These are phyloP conservation scores for Urocitellus parryii DNA, from an alignment of 2,113 vertebrate species.

Conservation along the genomic window DNA sequence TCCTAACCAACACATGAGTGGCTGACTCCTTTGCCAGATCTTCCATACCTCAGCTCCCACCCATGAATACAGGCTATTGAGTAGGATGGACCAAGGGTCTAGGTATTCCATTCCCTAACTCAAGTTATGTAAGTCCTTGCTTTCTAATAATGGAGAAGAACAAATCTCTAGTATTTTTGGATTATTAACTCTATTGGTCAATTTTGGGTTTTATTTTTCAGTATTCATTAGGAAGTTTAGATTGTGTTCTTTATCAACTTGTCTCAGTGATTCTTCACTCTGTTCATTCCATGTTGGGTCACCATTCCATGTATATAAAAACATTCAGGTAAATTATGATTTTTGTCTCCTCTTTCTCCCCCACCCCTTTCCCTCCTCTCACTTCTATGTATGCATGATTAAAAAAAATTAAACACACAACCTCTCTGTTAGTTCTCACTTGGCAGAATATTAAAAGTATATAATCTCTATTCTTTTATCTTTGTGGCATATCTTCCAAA, in stretches of 20 bases:
- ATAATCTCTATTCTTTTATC: constrained; percentile 1
- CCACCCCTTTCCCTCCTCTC: constrained; percentile 61
- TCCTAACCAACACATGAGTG: not conserved
- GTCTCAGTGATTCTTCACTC: not conserved
- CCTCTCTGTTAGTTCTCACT: constrained; percentile 2
- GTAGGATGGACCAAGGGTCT: not conserved
- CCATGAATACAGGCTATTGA: not conserved
- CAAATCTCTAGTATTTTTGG: not conserved
- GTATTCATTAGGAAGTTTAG: not conserved
- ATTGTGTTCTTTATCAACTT: not conserved
- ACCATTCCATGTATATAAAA: not conserved
- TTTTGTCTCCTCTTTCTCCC: not conserved
- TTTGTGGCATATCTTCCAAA: not conserved
- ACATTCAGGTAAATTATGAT: constrained; percentile 8
- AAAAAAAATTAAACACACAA: not conserved
- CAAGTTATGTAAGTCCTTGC: not conserved
- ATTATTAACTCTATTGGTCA: not conserved
- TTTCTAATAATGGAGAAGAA: not conserved
- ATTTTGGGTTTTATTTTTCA: not conserved
- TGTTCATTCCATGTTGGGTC: not conserved
- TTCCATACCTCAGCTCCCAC: not conserved
- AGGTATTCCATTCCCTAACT: not conserved
- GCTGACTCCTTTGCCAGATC: not conserved
- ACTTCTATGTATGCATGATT: constrained; percentile 26
- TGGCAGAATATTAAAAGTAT: constrained; percentile 37